These are phyloP conservation scores for Dromiciops gliroides DNA, from an alignment of 2,113 vertebrate genomes.

Conservation along the genomic window DNA sequence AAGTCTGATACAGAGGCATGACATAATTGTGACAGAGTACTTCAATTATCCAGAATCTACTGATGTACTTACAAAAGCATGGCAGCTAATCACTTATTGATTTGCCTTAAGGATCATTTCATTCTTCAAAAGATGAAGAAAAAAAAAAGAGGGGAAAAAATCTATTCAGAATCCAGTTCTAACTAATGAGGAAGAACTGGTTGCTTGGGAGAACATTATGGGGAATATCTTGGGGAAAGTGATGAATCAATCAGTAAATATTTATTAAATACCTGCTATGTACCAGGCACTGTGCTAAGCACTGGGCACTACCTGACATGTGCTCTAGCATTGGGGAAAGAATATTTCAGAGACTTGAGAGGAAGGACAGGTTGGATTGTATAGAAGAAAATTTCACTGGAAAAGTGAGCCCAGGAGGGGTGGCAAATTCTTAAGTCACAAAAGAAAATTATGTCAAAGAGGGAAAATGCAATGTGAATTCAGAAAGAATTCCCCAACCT, in stretches of 20 bases:
- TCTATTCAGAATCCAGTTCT: background rate
- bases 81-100: background rate
- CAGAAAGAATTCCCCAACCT: background rate
- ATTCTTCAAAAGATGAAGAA: background rate
- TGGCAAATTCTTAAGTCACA: background rate
- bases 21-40: background rate
- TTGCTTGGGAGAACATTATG: background rate
- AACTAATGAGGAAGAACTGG: background rate
- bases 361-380: background rate
- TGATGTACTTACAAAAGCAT: background rate
- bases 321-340: too few species aligned
- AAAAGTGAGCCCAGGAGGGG: background rate
- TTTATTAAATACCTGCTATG: background rate
- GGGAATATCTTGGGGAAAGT: background rate
- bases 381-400: background rate
- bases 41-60: background rate
- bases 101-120: background rate
- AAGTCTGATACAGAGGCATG: background rate
- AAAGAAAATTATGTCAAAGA: background rate
- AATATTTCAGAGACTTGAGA: background rate
- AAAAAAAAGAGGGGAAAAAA: background rate
- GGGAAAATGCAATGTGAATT: background rate
- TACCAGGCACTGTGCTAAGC: too few species aligned
- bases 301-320: background rate
- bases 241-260: background rate